phyloP scores from a whole-genome alignment of 2,113 vertebrate genomes.

The Xenus cinereus region DNA sequence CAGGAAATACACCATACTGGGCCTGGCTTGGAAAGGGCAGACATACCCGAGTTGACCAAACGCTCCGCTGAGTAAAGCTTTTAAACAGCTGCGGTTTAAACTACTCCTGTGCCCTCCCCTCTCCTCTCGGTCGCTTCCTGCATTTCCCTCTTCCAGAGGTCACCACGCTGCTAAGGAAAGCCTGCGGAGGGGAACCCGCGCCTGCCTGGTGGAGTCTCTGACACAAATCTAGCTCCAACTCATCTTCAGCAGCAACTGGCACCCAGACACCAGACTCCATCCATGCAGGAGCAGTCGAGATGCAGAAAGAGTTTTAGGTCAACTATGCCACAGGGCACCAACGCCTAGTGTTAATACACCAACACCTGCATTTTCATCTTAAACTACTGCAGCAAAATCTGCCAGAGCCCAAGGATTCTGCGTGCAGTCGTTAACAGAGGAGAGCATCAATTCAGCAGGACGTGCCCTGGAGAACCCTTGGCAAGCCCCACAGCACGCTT shows the following conservation, averaged over 20 bases:
- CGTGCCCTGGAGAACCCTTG: background rate
- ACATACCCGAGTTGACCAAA: background rate
- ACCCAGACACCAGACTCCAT: background rate
- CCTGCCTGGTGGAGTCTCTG: background rate
- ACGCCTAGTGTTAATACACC: background rate
- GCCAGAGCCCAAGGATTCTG: background rate
- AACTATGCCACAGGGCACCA: accelerated
- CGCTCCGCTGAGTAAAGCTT: background rate
- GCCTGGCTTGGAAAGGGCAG: background rate
- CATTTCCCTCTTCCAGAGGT: background rate
- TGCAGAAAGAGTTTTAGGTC: background rate
- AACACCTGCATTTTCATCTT: background rate
- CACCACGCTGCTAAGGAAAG: background rate
- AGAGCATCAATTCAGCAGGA: background rate
- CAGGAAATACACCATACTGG: background rate
- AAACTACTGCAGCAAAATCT: background rate
- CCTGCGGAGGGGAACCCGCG: background rate
- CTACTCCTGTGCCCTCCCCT: background rate
- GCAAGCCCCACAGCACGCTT: background rate
- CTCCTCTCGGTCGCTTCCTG: background rate
- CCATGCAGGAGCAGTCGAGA: background rate
- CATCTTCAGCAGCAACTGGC: background rate
- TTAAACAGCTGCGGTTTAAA: background rate
- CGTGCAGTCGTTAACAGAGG: background rate
- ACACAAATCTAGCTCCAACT: background rate